Conservation (phyloP, 2,888 invertebrate genomes). For the Tenthredo notha region DNA sequence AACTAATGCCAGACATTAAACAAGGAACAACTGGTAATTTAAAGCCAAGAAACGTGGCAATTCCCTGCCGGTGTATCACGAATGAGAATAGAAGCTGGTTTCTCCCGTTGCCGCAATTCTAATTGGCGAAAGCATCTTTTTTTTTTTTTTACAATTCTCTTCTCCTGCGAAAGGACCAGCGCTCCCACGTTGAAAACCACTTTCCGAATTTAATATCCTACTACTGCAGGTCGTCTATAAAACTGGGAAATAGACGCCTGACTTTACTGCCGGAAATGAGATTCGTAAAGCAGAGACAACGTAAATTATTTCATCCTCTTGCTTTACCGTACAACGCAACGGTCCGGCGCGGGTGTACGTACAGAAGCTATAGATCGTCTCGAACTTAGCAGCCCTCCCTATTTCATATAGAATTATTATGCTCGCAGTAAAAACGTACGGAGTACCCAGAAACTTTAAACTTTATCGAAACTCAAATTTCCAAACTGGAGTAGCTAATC, state of each 20-base stretch:
- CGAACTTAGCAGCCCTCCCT: background rate
- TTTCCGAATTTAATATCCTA: constrained; percentile 35
- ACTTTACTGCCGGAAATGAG: constrained; percentile 42
- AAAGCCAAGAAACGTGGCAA: constrained; percentile 39
- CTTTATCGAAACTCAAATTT: constrained; percentile 41
- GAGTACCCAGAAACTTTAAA: background rate
- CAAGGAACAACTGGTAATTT: constrained; percentile 34
- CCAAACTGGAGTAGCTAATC: background rate
- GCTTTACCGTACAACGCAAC: background rate
- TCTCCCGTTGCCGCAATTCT: constrained; percentile 4
- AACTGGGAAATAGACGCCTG: constrained; percentile 37
- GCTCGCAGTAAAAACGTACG: constrained; percentile 14
- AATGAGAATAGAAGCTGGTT: background rate
- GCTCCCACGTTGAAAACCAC: background rate
- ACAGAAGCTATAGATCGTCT: background rate
- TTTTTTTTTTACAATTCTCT: constrained; percentile 2
- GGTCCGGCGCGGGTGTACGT: background rate
- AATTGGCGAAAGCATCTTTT: constrained; percentile 13
- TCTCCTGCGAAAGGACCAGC: background rate
- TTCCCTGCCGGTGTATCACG: background rate
- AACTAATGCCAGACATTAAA: constrained; percentile 40
- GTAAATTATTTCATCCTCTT: constrained; percentile 40
- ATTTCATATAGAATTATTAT: constrained; percentile 16
- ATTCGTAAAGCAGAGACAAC: constrained; percentile 42
- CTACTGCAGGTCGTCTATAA: constrained; percentile 31